Evolutionary conservation across 2,888 invertebrate genomes (phyloP).

Genomic region (Mythimna lalbum): DNA sequence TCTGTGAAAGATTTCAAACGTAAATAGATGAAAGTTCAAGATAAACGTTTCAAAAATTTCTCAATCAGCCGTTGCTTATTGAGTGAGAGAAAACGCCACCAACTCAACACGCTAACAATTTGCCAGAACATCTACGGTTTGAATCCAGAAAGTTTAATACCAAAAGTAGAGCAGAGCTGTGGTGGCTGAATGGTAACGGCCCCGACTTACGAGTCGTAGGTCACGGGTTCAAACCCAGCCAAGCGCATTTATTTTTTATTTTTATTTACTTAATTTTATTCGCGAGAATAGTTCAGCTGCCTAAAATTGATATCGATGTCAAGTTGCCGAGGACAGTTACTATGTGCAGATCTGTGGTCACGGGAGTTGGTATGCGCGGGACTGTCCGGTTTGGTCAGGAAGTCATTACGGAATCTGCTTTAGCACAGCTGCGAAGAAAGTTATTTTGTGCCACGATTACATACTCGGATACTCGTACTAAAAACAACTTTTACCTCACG

Average conservation of each 20-base stretch:
- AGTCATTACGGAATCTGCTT: conserved; percentile 16
- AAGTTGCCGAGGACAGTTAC: neutral
- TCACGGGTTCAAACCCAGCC: no score
- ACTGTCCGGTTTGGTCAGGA: conserved; percentile 9
- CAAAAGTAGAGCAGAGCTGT: no score
- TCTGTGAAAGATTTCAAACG: neutral
- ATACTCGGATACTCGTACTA: conserved; percentile 4
- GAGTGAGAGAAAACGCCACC: neutral
- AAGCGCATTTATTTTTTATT: no score
- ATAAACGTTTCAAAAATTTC: neutral
- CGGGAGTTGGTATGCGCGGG: no score
- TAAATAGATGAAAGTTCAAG: neutral
- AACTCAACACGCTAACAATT: neutral
- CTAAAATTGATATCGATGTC: neutral
- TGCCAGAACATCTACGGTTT: neutral
- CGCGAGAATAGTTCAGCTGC: neutral
- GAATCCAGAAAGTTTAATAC: neutral
- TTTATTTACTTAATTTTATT: no score
- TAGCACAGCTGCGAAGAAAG: conserved; percentile 41
- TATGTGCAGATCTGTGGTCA: no score
- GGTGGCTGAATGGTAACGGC: no score
- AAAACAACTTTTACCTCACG: conserved; percentile 49
- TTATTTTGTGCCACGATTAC: conserved; percentile 19
- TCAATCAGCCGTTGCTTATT: neutral
- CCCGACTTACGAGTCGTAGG: no score